Conservation (phyloP, 2,888 invertebrate species). For the Plebejus argus region DNA sequence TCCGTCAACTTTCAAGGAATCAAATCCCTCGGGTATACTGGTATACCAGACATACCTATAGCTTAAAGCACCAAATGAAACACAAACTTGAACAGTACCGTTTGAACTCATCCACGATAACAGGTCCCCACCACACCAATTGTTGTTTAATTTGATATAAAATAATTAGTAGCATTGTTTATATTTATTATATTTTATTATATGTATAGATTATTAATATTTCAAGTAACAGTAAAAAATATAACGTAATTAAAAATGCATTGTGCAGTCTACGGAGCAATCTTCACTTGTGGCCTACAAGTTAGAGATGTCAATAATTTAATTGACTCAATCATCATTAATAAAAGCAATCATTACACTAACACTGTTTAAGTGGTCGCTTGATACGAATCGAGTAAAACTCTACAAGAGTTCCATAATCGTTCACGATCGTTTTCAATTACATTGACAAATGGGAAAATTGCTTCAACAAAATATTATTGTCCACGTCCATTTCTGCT, state of each 20-base stretch:
- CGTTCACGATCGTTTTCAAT: background rate
- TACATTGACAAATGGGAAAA: slow-evolving; percentile 1
- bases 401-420: background rate
- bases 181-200: too few species aligned
- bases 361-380: background rate
- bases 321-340: background rate
- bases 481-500: background rate
- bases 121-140: background rate
- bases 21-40: too few species aligned
- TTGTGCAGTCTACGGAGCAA: background rate
- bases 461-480: background rate
- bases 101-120: background rate
- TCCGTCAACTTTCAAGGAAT: too few species aligned
- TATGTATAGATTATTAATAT: background rate
- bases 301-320: background rate
- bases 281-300: background rate
- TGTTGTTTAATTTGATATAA: background rate
- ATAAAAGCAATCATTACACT: background rate
- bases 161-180: background rate
- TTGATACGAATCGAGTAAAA: background rate
- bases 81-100: background rate
- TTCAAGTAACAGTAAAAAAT: background rate
- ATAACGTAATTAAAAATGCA: background rate
- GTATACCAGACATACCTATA: too few species aligned
- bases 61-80: background rate